A percentile compares a stretch with the other conserved stretches of the same genome.
These are phyloP conservation scores for Atrichornis clamosus DNA, from an alignment of 2,113 vertebrate genomes.

Conservation along the genomic window DNA sequence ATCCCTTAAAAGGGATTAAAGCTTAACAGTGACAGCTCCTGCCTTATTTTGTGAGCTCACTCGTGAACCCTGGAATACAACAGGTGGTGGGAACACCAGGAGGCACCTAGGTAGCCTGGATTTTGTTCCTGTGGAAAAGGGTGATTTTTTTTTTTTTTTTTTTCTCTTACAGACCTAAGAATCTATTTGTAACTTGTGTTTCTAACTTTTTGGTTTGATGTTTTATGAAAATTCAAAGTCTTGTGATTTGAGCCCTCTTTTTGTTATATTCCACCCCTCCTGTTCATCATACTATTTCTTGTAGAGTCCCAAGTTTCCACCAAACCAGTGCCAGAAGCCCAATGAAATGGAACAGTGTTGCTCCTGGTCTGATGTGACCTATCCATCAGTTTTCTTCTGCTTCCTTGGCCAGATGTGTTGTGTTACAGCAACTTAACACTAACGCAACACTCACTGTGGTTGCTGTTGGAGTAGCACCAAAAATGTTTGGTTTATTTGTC, in stretches of 20 bases:
- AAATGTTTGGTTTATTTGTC: slow-evolving; percentile 24
- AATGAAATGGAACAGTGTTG: accelerated
- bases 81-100: neutral
- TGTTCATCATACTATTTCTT: neutral
- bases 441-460: neutral
- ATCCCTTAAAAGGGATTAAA: too few species aligned
- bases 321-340: neutral
- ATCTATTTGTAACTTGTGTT: neutral
- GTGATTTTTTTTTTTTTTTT: neutral
- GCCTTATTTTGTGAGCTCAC: neutral
- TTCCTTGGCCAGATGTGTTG: neutral
- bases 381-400: neutral
- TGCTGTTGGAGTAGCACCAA: neutral
- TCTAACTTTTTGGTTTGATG: neutral
- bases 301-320: neutral
- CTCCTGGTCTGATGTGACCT: neutral
- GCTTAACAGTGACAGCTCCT: neutral
- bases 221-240: neutral
- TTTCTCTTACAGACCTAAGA: neutral
- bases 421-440: neutral
- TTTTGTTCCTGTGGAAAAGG: neutral
- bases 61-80: neutral
- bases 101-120: neutral
- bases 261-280: neutral
- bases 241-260: neutral